A percentile compares a stretch with the other conserved stretches of the same genome.
These are phyloP conservation scores for Tadarida brasiliensis DNA, from an alignment of 2,797 vertebrate species.

Conservation along the genomic window DNA sequence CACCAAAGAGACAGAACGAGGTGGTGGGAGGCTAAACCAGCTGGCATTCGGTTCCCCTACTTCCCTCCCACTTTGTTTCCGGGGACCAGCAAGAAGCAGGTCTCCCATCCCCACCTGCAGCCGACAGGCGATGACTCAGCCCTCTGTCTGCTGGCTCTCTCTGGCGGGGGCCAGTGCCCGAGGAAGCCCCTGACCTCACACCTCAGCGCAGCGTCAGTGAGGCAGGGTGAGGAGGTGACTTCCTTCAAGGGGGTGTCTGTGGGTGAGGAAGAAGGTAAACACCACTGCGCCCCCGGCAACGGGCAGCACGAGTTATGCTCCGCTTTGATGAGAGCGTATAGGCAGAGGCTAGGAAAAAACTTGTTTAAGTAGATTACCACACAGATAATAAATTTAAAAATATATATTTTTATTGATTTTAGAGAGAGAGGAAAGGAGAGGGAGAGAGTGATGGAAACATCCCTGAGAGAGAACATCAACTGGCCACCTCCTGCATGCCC, in stretches of 20 bases:
- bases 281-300: background rate
- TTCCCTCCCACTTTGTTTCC: rapidly evolving
- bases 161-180: rapidly evolving
- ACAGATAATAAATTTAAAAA: background rate
- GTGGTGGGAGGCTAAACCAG: no score
- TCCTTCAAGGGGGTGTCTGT: background rate
- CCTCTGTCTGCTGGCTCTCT: no score
- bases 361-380: background rate
- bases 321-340: rapidly evolving
- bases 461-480: no score
- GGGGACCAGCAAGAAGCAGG: no score
- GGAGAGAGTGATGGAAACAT: no score
- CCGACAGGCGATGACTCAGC: no score
- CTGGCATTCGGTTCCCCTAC: no score
- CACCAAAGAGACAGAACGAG: rapidly evolving
- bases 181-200: background rate
- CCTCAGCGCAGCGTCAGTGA: background rate
- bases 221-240: background rate
- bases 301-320: background rate
- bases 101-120: no score
- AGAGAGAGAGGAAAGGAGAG: no score
- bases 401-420: no score
- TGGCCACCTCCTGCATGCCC: no score
- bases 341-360: background rate
- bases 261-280: background rate